Conservation (phyloP, 2,888 invertebrate species). For the Chymomyza caudatula region DNA sequence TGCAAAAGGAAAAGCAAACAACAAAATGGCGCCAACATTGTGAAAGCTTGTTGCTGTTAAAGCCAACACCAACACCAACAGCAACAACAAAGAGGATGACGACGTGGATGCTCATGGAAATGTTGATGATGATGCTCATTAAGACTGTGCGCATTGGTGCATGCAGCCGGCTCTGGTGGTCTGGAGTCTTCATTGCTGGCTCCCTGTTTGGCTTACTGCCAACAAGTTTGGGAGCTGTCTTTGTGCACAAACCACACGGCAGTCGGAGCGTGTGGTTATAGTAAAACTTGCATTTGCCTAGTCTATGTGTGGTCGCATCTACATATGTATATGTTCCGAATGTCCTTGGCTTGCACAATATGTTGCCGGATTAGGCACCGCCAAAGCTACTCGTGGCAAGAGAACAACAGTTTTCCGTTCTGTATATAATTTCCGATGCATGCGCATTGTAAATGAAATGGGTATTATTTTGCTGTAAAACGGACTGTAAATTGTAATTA, state of each 20-base stretch:
- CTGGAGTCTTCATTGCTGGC: not conserved
- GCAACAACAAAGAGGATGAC: conserved; percentile 12
- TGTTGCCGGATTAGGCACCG: conserved; percentile 64
- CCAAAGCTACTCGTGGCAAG: conserved; percentile 43
- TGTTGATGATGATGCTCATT: conserved; percentile 18
- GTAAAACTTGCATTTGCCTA: not conserved
- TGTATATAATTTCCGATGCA: not conserved
- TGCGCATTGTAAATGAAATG: too few relatives aligned
- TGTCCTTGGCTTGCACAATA: conserved; percentile 26
- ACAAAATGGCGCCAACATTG: conserved; percentile 72
- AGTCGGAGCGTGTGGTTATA: conserved; percentile 58
- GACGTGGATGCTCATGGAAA: not conserved
- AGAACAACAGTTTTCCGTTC: conserved; percentile 25
- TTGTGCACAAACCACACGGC: conserved; percentile 19
- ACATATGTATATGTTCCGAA: conserved; percentile 18
- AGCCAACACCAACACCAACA: not conserved
- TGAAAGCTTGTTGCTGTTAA: conserved; percentile 18
- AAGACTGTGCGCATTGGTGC: conserved; percentile 35
- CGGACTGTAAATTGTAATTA: too few relatives aligned
- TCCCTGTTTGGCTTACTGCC: conserved; percentile 61
- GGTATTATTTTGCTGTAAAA: not conserved
- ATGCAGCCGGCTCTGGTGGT: conserved; percentile 24
- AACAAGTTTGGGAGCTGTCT: conserved; percentile 59
- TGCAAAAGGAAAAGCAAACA: conserved; percentile 72
- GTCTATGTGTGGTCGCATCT: conserved; percentile 1